phyloP scores from a whole-genome alignment of 2,888 invertebrate genomes.

The Xylocampa areola region DNA sequence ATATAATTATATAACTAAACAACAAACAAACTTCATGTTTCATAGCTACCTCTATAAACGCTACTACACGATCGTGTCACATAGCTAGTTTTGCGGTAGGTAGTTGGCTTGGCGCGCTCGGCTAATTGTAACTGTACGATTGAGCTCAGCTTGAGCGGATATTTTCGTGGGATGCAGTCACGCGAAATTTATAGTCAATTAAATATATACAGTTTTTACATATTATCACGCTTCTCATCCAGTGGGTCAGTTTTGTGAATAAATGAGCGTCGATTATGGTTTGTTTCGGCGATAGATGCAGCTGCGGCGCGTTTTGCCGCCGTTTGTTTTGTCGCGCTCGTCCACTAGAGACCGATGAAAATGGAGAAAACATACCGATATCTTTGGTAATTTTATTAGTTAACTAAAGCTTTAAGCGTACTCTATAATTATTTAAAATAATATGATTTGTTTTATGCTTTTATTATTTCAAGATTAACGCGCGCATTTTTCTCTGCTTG shows the following conservation, averaged over 20 bases:
- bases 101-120: constrained; percentile 57
- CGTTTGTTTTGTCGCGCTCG: constrained; percentile 78
- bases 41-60: constrained; percentile 5
- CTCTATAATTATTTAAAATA: not conserved
- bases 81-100: constrained; percentile 55
- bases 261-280: constrained; percentile 66
- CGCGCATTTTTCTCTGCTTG: constrained; percentile 26
- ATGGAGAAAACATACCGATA: constrained; percentile 65
- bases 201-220: constrained; percentile 47
- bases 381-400: constrained; percentile 71
- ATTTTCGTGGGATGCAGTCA: constrained; percentile 75
- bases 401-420: not conserved
- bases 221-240: constrained; percentile 45
- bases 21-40: constrained; percentile 37
- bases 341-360: constrained; percentile 58
- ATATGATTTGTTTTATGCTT: not conserved
- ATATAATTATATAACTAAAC: constrained; percentile 37
- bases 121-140: constrained; percentile 49
- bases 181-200: constrained; percentile 46
- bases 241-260: constrained; percentile 52
- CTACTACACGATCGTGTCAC: constrained; percentile 22
- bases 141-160: constrained; percentile 66
- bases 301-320: constrained; percentile 79
- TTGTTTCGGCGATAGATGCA: constrained; percentile 73
- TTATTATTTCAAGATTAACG: not conserved